phyloP scores from a whole-genome alignment of 37 sponge, comb jelly and placozoan species.

The Geodia barretti region DNA sequence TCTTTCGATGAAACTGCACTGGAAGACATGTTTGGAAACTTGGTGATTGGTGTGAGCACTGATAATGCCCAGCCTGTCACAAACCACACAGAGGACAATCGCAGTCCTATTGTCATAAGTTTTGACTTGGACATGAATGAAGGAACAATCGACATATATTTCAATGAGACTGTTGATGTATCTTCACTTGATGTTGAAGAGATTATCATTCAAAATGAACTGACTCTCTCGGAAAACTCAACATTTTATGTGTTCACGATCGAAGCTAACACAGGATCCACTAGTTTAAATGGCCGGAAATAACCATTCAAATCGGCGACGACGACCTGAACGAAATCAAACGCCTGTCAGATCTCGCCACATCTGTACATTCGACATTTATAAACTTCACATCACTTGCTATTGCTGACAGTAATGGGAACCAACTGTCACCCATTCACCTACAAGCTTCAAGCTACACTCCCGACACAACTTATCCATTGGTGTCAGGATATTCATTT shows the following conservation, averaged over 20 bases:
- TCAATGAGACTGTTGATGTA: constrained; percentile 81
- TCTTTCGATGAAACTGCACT: constrained; percentile 46
- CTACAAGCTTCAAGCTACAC: constrained; percentile 51
- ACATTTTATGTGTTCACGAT: constrained; percentile 4
- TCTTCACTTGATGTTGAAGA: constrained; percentile 57
- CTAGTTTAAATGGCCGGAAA: constrained; percentile 60
- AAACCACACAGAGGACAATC: constrained; percentile 59
- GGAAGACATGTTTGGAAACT: constrained; percentile 75
- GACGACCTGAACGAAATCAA: constrained; percentile 87
- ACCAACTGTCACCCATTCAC: constrained; percentile 37
- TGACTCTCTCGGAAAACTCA: neutral
- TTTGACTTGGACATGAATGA: constrained; percentile 80
- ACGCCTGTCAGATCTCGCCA: constrained; percentile 61
- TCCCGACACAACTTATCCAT: constrained; percentile 61
- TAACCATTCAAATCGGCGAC: constrained; percentile 63
- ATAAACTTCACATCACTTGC: constrained; percentile 37
- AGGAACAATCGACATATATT: constrained; percentile 53
- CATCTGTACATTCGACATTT: constrained; percentile 52
- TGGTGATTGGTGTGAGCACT: constrained; percentile 39
- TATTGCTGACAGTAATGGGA: constrained; percentile 71
- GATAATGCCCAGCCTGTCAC: constrained; percentile 37
- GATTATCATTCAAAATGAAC: constrained; percentile 34
- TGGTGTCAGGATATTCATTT: constrained; percentile 39
- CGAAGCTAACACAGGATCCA: constrained; percentile 14
- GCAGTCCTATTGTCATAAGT: constrained; percentile 46